Conservation (phyloP, 1,140 invertebrate genomes). For the Radopholus similis region DNA sequence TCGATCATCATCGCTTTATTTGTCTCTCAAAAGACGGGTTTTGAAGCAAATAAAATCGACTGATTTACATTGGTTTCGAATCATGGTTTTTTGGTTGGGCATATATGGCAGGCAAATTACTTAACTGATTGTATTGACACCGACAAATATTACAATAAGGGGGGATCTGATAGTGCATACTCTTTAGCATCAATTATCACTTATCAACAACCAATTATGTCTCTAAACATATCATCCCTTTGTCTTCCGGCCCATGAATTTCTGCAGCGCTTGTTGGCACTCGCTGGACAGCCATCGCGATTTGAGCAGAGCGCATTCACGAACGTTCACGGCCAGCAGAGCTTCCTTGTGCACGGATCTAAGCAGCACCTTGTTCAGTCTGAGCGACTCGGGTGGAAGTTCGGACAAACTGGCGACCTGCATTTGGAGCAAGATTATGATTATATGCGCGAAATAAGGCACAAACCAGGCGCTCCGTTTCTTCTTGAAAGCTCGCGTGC, state of each 20-base stretch:
- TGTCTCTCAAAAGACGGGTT: no score
- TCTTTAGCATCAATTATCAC: no score
- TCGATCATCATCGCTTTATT: no score
- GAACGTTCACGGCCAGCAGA: constrained; percentile 65
- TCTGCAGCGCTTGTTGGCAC: constrained; percentile 65
- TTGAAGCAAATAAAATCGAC: no score
- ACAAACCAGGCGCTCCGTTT: constrained; percentile 51
- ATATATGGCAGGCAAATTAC: no score
- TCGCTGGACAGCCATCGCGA: constrained; percentile 68
- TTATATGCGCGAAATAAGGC: neutral
- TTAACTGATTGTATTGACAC: no score
- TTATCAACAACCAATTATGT: neutral
- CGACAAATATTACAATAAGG: no score
- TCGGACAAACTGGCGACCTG: constrained; percentile 9
- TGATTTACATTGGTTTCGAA: no score
- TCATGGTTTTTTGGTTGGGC: no score
- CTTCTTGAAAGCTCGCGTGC: constrained; percentile 64
- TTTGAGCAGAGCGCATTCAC: constrained; percentile 65
- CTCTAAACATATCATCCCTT: constrained; percentile 2
- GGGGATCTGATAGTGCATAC: no score
- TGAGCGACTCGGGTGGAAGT: constrained; percentile 63
- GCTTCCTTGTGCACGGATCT: constrained; percentile 61
- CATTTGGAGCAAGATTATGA: neutral
- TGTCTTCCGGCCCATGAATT: constrained; percentile 62
- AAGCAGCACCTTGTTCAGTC: constrained; percentile 65